Evolutionary conservation across 2,888 invertebrate species (phyloP), one percentile per base, ranked within the genome.

Genomic region (Eurois occulta): DNA sequence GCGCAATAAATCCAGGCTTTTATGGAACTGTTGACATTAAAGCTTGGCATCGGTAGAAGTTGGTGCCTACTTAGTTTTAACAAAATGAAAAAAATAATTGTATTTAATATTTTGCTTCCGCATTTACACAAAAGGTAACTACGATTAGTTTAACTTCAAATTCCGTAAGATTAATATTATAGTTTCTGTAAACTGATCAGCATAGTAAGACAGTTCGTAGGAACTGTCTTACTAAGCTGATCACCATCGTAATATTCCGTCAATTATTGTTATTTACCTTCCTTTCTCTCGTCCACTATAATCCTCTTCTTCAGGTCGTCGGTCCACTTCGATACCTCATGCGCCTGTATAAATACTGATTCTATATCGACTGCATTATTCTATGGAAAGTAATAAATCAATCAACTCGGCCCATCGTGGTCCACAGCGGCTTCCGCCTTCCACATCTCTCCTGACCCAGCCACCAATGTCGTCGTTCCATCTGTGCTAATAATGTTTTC

Each of bases 1-100:
- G 75, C 32, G 16, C 24, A 58, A 79, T 84, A 84, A 83, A 78
- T 86, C 21, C 28, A 0, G 13, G 64, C 32, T 62, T 55, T 28
- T 66, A 72, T 64, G 38, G 72, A 66, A 58, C 58, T 72, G 52
- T 72, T 78, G 74, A 82, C 84, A 86, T 75, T 67, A 70, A 52
- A 75, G 62, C 48, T 65, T 68, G 21, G n/a, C 43, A 55, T 46
- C 38, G 21, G 35, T 32, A 46, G n/a, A 60, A 41, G 13, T 68
- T 65, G 10, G 35, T 73, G 8, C 28, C 32, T 10, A 38, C 28
- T 41, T 65, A n/a, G 16, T 71, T 71, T 35, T 18, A 70, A 28
- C 28, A 32, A 70, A 66, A 38, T 35, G 0, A 69, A 52, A 13
- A 52, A 81, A 55, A 66, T n/a, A 60, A 21, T 64, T 16, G 38